These are phyloP conservation scores for Nycticebus coucang DNA, from an alignment of 2,113 vertebrate genomes.

Conservation along the genomic window DNA sequence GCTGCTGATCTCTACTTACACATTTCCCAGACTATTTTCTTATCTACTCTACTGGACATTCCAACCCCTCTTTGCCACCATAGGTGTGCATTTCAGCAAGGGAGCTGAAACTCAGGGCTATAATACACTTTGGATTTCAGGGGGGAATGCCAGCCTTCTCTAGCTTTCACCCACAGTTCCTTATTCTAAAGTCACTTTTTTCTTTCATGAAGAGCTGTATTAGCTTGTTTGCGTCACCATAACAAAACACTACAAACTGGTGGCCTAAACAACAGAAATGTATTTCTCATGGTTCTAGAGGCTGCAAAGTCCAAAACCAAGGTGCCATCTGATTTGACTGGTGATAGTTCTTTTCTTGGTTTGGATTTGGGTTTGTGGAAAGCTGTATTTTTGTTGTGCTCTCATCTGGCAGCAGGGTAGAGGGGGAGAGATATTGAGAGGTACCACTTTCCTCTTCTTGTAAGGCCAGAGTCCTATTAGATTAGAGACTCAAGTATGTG, in stretches of 20 bases:
- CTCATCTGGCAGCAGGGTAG: accelerated
- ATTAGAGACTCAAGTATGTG: background rate
- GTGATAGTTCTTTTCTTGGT: background rate
- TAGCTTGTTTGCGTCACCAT: background rate
- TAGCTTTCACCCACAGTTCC: too few relatives aligned
- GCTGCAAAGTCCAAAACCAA: background rate
- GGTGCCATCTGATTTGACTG: background rate
- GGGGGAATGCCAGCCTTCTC: too few relatives aligned
- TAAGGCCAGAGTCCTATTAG: background rate
- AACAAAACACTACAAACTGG: background rate
- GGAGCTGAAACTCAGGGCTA: too few relatives aligned
- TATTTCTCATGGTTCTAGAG: background rate
- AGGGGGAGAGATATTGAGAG: too few relatives aligned
- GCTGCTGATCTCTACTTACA: too few relatives aligned
- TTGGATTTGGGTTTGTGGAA: background rate
- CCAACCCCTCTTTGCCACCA: too few relatives aligned
- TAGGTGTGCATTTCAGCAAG: too few relatives aligned
- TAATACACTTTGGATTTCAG: too few relatives aligned
- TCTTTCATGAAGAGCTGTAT: background rate
- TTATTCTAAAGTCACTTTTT: background rate
- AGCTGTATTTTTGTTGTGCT: background rate
- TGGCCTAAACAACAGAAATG: background rate
- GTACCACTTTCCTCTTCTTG: background rate
- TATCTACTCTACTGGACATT: too few relatives aligned
- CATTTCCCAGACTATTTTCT: too few relatives aligned